Percentiles rank a stretch among this genome's conserved stretches.
Conservation (phyloP, 2,113 vertebrate species). For the Epinephelus cyanopodus region DNA sequence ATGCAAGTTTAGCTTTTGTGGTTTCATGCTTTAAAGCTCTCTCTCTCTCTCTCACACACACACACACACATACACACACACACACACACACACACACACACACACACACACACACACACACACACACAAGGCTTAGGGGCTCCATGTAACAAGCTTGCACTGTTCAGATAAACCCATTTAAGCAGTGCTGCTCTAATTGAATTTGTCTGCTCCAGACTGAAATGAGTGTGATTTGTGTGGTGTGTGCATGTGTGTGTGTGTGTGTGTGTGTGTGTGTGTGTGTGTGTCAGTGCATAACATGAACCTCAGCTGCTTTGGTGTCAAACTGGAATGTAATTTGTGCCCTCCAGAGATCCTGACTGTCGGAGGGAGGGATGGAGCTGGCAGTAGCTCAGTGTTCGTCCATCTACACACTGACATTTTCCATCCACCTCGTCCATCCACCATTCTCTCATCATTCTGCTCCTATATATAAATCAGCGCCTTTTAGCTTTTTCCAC, state of each 20-base stretch:
- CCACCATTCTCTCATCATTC: neutral
- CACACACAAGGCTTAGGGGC: conserved; percentile 37
- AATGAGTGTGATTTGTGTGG: conserved; percentile 43
- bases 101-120: conserved; percentile 16
- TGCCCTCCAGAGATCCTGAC: conserved; percentile 41
- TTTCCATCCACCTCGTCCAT: neutral
- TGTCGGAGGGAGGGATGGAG: conserved; percentile 9
- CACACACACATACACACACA: neutral
- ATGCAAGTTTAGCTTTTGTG: conserved; percentile 1
- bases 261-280: conserved; percentile 27
- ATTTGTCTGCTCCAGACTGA: conserved; percentile 51
- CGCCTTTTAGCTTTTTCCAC: neutral
- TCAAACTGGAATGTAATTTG: conserved; percentile 56
- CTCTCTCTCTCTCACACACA: neutral
- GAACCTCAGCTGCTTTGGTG: conserved; percentile 47
- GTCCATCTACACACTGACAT: conserved; percentile 12
- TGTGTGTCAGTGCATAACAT: conserved; percentile 7
- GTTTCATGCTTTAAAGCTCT: neutral
- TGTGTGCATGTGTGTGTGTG: conserved; percentile 13
- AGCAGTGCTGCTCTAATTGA: conserved; percentile 57
- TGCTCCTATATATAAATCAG: neutral
- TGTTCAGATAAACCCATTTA: conserved; percentile 59
- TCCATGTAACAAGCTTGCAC: conserved; percentile 36
- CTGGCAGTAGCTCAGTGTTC: neutral
- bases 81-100: neutral